Evolutionary conservation across 2,888 invertebrate species (phyloP).

Genomic region (Xanthostigma xanthostigma): DNA sequence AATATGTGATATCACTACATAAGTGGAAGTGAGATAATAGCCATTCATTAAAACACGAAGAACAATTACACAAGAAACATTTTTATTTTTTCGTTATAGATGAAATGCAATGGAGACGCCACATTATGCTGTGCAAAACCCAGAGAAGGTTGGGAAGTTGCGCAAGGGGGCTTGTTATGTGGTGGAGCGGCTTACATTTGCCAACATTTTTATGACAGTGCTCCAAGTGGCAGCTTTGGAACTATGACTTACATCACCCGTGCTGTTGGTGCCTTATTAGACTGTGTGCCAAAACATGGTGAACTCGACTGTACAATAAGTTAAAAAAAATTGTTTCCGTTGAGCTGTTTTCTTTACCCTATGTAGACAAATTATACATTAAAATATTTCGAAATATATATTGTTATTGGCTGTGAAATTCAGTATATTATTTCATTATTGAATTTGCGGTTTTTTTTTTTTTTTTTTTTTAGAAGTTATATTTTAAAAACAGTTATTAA

Average conservation of each 20-base stretch:
- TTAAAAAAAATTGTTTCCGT: conserved; percentile 24
- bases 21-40: too few relatives aligned
- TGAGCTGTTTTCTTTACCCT: neutral
- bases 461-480: too few relatives aligned
- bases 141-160: conserved; percentile 41
- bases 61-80: neutral
- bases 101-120: conserved; percentile 78
- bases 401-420: too few relatives aligned
- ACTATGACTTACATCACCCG: conserved; percentile 94
- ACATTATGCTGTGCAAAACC: conserved; percentile 84
- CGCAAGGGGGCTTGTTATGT: conserved; percentile 55
- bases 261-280: conserved; percentile 59
- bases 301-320: conserved; percentile 71
- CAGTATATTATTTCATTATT: too few relatives aligned
- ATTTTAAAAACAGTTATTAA: too few relatives aligned
- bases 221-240: conserved; percentile 93
- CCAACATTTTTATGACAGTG: conserved; percentile 94
- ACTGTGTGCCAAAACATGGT: conserved; percentile 58
- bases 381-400: too few relatives aligned
- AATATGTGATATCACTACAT: too few relatives aligned
- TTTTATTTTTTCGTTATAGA: conserved; percentile 33
- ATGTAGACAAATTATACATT: too few relatives aligned
- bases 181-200: conserved; percentile 92
- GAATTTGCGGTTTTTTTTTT: too few relatives aligned
- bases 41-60: neutral